Conservation (phyloP, 2,888 invertebrate genomes). For the Invenusta paracnida region DNA sequence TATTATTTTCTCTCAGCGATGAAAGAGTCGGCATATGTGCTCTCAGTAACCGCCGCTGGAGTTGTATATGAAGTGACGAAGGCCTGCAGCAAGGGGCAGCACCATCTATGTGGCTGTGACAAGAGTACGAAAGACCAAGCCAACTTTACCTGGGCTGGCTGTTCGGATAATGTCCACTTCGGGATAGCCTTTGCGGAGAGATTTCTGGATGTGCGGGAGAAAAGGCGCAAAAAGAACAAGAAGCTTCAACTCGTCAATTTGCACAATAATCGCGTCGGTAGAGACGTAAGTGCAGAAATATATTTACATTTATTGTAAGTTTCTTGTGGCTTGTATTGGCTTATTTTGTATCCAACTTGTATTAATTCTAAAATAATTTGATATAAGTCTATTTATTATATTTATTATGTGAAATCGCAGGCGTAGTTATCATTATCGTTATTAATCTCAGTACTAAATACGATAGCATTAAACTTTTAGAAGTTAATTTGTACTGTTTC, state of each 20-base stretch:
- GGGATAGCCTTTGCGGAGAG: conserved; percentile 42
- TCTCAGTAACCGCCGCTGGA: conserved; percentile 65
- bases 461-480: too few species aligned
- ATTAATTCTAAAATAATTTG: too few species aligned
- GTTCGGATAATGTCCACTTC: conserved; percentile 73
- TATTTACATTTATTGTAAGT: background rate
- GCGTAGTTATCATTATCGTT: too few species aligned
- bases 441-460: too few species aligned
- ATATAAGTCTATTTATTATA: too few species aligned
- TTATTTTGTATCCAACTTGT: too few species aligned
- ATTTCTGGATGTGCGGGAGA: conserved; percentile 39
- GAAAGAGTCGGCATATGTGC: conserved; percentile 66
- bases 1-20: too few species aligned
- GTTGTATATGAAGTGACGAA: conserved; percentile 84
- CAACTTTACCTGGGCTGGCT: conserved; percentile 76
- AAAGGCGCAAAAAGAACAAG: conserved; percentile 63
- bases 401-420: too few species aligned
- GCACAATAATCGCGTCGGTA: conserved; percentile 94
- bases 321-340: too few species aligned
- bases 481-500: too few species aligned
- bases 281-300: conserved; percentile 83
- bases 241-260: conserved; percentile 74
- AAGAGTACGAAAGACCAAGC: conserved; percentile 63
- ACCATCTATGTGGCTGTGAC: conserved; percentile 85
- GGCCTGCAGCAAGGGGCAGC: conserved; percentile 82